Conservation (phyloP, 2,888 invertebrate species). For the Luperina testacea region DNA sequence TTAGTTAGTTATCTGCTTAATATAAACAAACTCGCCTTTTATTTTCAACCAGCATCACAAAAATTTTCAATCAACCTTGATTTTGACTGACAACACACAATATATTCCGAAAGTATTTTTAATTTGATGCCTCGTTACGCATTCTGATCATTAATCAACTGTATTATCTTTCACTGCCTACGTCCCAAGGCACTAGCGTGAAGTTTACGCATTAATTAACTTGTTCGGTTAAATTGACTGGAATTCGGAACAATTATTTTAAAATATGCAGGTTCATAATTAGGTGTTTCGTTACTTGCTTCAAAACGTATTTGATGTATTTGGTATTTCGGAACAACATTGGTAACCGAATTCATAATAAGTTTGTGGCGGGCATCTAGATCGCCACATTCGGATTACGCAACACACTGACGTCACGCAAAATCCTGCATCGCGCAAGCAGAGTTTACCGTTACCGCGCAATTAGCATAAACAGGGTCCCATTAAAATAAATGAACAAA, state of each 20-base stretch:
- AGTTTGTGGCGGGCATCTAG: background rate
- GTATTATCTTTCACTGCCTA: slow-evolving; percentile 21
- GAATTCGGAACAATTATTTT: slow-evolving; percentile 45
- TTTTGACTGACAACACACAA: slow-evolving; percentile 35
- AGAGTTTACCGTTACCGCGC: background rate
- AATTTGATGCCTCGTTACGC: slow-evolving; percentile 54
- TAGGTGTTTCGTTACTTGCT: slow-evolving; percentile 1
- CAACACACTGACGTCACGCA: background rate
- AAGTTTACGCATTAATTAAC: slow-evolving; percentile 49
- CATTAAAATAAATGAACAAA: too few relatives aligned
- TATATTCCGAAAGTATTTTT: slow-evolving; percentile 47
- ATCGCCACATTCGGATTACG: background rate
- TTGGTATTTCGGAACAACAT: background rate
- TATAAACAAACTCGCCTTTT: slow-evolving; percentile 6
- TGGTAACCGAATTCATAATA: background rate
- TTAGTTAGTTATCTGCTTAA: background rate
- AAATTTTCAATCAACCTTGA: slow-evolving; percentile 30
- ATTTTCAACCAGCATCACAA: slow-evolving; percentile 1
- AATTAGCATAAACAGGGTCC: too few relatives aligned
- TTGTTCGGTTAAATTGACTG: slow-evolving; percentile 27
- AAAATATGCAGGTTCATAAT: slow-evolving; percentile 18
- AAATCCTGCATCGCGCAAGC: background rate
- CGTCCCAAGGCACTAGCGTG: slow-evolving; percentile 16
- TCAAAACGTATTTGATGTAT: background rate
- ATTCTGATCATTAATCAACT: slow-evolving; percentile 40